Evolutionary conservation across 2,113 vertebrate species (phyloP).

Genomic region (Pholis gunnellus): DNA sequence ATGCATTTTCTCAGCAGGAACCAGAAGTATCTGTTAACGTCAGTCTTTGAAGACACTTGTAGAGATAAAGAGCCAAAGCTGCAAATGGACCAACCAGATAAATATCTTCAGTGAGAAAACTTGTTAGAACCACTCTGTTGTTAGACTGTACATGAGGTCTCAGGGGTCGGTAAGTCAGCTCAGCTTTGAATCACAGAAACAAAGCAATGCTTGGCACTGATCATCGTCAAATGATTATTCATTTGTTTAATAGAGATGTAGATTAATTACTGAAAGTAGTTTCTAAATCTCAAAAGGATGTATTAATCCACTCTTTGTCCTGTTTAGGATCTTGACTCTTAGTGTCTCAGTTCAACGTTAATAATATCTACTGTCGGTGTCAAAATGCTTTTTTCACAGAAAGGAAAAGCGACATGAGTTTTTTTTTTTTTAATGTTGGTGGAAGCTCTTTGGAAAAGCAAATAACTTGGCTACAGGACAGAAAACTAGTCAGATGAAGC

Average conservation of each 20-base stretch:
- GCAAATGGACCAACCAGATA: conserved; percentile 5
- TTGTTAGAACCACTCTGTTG: background rate
- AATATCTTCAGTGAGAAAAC: conserved; percentile 7
- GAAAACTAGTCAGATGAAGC: conserved; percentile 36
- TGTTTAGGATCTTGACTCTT: conserved; percentile 2
- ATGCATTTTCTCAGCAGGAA: background rate
- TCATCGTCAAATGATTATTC: background rate
- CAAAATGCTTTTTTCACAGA: conserved; percentile 28
- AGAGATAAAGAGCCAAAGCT: background rate
- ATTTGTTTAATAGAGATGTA: background rate
- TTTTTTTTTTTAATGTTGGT: conserved; percentile 29
- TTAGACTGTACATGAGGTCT: background rate
- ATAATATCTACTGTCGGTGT: conserved; percentile 26
- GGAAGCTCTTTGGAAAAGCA: conserved; percentile 46
- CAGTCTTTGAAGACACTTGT: background rate
- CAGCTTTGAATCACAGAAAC: background rate
- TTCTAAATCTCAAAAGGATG: conserved; percentile 4
- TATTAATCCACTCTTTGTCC: background rate
- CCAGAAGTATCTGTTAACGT: background rate
- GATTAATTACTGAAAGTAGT: background rate
- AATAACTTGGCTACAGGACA: conserved; percentile 34
- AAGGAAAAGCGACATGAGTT: conserved; percentile 8
- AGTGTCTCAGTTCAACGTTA: background rate
- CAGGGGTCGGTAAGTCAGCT: background rate
- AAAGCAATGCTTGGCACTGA: background rate